These are phyloP conservation scores for Platycercus adscitus DNA, from an alignment of 2,113 vertebrate species.

Conservation along the genomic window DNA sequence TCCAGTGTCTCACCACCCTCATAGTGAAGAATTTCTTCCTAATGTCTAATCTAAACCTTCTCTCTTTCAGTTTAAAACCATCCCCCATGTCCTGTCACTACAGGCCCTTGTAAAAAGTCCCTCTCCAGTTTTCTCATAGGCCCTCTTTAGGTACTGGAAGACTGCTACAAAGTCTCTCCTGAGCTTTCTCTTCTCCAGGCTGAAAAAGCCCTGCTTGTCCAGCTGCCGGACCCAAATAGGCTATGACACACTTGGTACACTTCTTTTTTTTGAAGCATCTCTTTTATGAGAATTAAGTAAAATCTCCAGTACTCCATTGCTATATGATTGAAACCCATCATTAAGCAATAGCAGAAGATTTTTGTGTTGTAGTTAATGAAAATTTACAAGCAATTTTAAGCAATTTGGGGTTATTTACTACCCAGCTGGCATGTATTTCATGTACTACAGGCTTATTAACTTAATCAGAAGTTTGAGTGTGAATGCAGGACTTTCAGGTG, in stretches of 20 bases:
- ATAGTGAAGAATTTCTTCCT: not conserved
- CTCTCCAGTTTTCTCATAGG: not conserved
- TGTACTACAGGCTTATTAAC: not conserved
- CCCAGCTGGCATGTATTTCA: slow-evolving; percentile 64
- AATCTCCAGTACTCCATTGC: slow-evolving; percentile 25
- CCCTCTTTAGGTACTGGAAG: not conserved
- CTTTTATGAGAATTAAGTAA: not conserved
- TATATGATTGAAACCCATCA: not conserved
- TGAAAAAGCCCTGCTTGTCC: not conserved
- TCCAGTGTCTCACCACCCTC: not conserved
- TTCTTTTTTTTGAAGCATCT: not conserved
- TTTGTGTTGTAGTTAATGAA: not conserved
- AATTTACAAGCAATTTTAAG: slow-evolving; percentile 64
- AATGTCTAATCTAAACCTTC: not conserved
- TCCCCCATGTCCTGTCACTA: not conserved
- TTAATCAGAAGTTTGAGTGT: not conserved
- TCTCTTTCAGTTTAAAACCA: not conserved
- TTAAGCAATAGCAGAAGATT: not conserved
- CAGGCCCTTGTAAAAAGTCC: not conserved
- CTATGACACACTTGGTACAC: not conserved
- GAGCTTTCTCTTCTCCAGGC: not conserved
- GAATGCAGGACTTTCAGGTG: not conserved
- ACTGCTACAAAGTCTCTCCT: not conserved
- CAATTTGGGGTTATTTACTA: slow-evolving; percentile 62
- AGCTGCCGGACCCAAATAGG: not conserved